Conservation (phyloP, 2,888 invertebrate genomes). For the Melanostoma scalare region DNA sequence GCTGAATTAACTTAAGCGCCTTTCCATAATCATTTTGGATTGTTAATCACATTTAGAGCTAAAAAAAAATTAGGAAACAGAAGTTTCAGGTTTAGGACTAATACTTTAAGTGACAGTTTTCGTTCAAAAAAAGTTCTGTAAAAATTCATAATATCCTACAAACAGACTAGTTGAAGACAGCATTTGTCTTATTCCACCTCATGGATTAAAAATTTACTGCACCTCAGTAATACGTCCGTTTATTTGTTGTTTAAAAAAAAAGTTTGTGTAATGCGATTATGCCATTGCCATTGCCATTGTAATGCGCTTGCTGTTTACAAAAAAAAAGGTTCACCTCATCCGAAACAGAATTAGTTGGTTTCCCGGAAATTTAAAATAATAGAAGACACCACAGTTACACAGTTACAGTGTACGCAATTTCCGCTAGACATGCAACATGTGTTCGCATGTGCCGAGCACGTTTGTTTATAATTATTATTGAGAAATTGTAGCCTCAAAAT, state of each 20-base stretch:
- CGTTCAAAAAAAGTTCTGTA: too few relatives aligned
- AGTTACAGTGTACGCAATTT: conserved; percentile 51
- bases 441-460: conserved; percentile 40
- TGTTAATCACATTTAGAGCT: conserved; percentile 51
- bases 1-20: conserved; percentile 38
- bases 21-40: conserved; percentile 20
- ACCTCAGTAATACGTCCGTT: background rate
- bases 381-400: conserved; percentile 14
- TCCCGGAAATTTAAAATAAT: conserved; percentile 51
- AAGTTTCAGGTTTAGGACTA: background rate
- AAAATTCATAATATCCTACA: too few relatives aligned
- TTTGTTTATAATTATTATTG: conserved; percentile 37
- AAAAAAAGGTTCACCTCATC: conserved; percentile 30
- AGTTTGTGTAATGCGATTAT: conserved; percentile 39
- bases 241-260: background rate
- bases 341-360: conserved; percentile 30
- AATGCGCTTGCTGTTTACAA: conserved; percentile 22
- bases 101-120: conserved; percentile 8
- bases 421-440: conserved; percentile 60
- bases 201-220: background rate
- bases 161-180: too few relatives aligned
- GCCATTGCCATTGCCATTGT: conserved; percentile 43
- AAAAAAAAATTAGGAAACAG: conserved; percentile 20
- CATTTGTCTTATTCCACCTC: background rate
- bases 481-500: conserved; percentile 32